Conservation (phyloP, 2,113 vertebrate species). For the Tympanuchus pallidicinctus region DNA sequence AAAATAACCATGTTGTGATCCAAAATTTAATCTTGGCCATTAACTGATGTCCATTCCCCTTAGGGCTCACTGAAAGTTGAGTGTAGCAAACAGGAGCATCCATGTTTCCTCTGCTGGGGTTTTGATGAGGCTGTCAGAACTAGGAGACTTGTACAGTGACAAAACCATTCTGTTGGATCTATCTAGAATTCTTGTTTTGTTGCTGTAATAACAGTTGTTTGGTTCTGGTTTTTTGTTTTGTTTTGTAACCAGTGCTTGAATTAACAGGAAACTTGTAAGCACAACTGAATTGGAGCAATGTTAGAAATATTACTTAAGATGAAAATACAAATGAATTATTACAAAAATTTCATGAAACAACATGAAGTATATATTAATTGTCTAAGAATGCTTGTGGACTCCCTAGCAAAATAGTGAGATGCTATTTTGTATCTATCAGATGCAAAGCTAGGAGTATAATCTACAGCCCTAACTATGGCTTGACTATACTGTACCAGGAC, state of each 20-base stretch:
- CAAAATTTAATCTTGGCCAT: background rate
- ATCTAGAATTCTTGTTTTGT: background rate
- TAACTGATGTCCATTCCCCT: background rate
- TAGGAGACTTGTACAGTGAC: background rate
- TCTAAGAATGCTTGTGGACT: background rate
- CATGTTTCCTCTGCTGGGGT: background rate
- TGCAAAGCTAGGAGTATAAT: background rate
- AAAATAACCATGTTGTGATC: background rate
- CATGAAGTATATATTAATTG: background rate
- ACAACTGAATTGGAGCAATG: background rate
- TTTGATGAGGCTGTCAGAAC: background rate
- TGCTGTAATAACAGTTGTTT: too few species aligned
- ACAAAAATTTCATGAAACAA: background rate
- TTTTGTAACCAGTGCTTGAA: background rate
- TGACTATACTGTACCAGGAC: background rate
- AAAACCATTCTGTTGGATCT: background rate
- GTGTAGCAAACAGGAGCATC: fast-evolving
- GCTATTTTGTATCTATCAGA: background rate
- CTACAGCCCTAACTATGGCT: background rate
- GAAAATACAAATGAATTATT: background rate
- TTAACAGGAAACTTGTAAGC: background rate
- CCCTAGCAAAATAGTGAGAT: background rate
- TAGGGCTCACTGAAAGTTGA: background rate
- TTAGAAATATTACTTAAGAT: fast-evolving
- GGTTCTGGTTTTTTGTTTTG: too few species aligned